Percentiles rank a stretch among this genome's conserved stretches.
Conservation (phyloP, 2,797 vertebrate genomes). For the Synaphobranchus kaupii region DNA sequence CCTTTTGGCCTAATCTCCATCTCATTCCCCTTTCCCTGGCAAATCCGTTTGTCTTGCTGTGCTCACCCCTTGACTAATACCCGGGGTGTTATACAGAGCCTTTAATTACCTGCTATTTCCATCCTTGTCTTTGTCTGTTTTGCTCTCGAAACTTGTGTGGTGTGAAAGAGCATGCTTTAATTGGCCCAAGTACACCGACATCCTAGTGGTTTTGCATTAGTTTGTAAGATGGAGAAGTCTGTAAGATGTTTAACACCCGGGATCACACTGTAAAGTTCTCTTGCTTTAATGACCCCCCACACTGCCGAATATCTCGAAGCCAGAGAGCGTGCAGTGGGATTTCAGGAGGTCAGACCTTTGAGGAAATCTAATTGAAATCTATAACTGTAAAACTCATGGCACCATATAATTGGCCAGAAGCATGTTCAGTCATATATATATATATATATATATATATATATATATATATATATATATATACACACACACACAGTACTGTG, state of each 20-base stretch:
- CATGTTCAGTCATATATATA: neutral
- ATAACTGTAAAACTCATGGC: neutral
- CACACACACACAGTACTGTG: too few relatives aligned
- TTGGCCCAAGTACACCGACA: neutral
- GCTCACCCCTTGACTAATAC: neutral
- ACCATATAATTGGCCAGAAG: neutral
- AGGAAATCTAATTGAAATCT: neutral
- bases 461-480: too few relatives aligned
- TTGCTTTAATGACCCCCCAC: neutral
- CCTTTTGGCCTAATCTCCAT: slow-evolving; percentile 12
- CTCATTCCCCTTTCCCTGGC: neutral
- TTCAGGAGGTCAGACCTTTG: neutral
- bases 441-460: neutral
- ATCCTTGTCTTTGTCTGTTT: slow-evolving; percentile 6
- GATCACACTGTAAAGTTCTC: neutral
- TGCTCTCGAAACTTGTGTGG: neutral
- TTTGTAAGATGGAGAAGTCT: neutral
- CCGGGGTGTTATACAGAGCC: neutral
- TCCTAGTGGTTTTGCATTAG: neutral
- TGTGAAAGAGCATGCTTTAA: slow-evolving; percentile 1
- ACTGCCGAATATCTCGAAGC: neutral
- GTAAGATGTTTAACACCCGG: neutral
- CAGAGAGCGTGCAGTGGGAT: neutral
- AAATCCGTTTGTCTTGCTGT: slow-evolving; percentile 3
- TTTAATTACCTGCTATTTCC: slow-evolving; percentile 12